phyloP scores from a whole-genome alignment of 2,113 vertebrate species.

The Solenodon paradoxus region DNA sequence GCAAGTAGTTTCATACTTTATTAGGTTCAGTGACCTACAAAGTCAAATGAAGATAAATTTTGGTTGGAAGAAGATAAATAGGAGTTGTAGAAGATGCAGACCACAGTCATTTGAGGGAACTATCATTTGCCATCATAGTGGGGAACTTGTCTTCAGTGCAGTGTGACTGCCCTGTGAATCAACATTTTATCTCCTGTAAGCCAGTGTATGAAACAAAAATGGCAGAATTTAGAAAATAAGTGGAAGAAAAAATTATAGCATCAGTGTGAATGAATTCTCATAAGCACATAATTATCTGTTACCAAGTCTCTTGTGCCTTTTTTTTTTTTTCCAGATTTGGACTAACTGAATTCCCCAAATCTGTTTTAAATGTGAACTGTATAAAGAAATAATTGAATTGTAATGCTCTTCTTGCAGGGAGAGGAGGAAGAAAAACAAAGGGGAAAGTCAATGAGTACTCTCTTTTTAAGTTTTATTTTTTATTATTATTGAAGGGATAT shows the following conservation, averaged over 20 bases:
- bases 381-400: too few species aligned
- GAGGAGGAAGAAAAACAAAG: too few species aligned
- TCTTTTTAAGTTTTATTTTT: background rate
- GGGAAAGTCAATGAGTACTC: too few species aligned
- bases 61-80: slow-evolving; percentile 58
- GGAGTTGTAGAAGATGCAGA: slow-evolving; percentile 23
- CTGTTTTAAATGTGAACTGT: too few species aligned
- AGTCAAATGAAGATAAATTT: background rate
- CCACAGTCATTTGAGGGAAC: background rate
- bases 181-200: background rate
- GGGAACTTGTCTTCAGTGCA: background rate
- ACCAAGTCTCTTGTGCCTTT: background rate
- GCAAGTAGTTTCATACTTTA: slow-evolving; percentile 56
- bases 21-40: slow-evolving; percentile 33
- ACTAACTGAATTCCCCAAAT: background rate
- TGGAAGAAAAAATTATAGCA: too few species aligned
- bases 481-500: too few species aligned
- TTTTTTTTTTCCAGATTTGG: background rate
- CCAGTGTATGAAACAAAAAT: too few species aligned
- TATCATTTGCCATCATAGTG: background rate
- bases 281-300: background rate
- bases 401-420: too few species aligned
- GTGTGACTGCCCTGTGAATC: background rate
- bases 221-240: too few species aligned
- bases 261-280: background rate